These are phyloP conservation scores for Leucoraja erinaceus DNA, from an alignment of 2,113 vertebrate genomes.

Conservation along the genomic window DNA sequence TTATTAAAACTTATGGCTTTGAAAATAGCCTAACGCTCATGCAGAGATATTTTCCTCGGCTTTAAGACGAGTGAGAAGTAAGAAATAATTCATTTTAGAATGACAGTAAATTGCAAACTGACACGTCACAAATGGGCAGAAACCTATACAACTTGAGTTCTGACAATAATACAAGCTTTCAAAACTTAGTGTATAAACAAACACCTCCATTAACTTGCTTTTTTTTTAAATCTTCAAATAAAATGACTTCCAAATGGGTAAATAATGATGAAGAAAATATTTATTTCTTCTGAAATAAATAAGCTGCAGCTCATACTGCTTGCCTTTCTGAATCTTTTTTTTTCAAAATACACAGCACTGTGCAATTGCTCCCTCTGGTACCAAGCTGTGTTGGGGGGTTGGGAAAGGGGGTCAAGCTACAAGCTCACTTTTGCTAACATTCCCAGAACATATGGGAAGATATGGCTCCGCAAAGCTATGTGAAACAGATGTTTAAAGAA, in stretches of 20 bases:
- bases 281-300: constrained; percentile 15
- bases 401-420: constrained; percentile 48
- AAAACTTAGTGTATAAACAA: not conserved
- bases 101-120: constrained; percentile 27
- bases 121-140: constrained; percentile 16
- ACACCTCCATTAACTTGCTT: not conserved
- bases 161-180: not conserved
- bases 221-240: not conserved
- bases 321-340: not conserved
- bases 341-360: constrained; percentile 2
- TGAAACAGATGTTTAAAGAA: constrained; percentile 68
- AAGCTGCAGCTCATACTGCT: not conserved
- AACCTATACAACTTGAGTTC: constrained; percentile 1
- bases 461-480: constrained; percentile 53
- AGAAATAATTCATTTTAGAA: constrained; percentile 11
- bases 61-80: not conserved
- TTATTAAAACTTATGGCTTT: not conserved
- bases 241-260: not conserved
- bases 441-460: constrained; percentile 65
- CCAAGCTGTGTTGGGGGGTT: constrained; percentile 54
- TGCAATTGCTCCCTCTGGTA: constrained; percentile 44
- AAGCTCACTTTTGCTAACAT: constrained; percentile 53
- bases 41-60: not conserved
- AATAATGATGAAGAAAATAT: not conserved
- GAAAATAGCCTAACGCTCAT: not conserved